Conservation (phyloP, 2,113 vertebrate genomes). For the Accipiter virgatus region DNA sequence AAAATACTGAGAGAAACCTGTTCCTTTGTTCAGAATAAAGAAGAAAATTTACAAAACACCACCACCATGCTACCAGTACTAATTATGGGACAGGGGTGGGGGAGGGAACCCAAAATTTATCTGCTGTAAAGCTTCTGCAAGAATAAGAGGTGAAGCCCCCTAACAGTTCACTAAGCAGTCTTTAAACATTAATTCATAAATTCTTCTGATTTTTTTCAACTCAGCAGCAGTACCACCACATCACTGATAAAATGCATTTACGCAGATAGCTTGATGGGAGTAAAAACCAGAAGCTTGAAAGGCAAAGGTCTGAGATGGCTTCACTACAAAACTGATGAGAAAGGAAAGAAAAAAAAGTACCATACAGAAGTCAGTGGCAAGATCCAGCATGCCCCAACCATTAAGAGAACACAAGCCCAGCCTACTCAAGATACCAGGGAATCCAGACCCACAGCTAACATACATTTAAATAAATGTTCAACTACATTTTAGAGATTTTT, state of each 20-base stretch:
- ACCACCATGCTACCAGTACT: rapidly evolving
- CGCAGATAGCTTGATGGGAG: not conserved
- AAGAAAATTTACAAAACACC: rapidly evolving
- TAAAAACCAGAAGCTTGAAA: not conserved
- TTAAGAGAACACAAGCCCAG: not conserved
- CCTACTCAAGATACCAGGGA: not conserved
- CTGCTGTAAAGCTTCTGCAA: not conserved
- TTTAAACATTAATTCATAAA: not conserved
- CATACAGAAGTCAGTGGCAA: not conserved
- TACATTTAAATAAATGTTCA: not conserved
- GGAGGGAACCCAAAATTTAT: not conserved
- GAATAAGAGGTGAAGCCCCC: not conserved
- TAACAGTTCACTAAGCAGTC: not conserved
- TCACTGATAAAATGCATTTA: not conserved
- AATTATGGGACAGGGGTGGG: too few relatives aligned
- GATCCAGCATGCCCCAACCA: not conserved
- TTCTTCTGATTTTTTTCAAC: not conserved
- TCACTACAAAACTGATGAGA: not conserved
- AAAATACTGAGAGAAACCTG: not conserved
- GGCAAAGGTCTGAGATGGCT: not conserved
- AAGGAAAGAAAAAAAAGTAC: not conserved
- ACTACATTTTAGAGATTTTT: not conserved
- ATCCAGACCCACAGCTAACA: not conserved
- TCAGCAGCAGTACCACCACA: not conserved
- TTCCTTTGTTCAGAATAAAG: not conserved